Evolutionary conservation across 2,888 invertebrate genomes (phyloP).

Genomic region (Drosophila cognata): DNA sequence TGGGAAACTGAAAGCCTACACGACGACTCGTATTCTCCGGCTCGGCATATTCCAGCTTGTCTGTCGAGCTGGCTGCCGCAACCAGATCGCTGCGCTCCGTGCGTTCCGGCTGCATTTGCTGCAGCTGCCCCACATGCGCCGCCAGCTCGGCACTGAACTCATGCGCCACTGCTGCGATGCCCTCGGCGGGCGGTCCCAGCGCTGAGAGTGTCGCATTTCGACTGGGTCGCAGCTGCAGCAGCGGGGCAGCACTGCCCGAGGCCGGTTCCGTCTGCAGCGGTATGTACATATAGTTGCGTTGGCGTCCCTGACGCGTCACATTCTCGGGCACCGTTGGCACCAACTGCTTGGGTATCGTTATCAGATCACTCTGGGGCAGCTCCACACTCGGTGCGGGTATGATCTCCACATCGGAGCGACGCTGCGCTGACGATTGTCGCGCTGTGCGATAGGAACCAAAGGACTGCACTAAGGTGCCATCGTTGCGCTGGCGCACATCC

Average conservation of each 20-base stretch:
- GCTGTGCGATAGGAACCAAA: conserved; percentile 83
- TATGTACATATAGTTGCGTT: conserved; percentile 83
- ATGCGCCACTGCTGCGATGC: conserved; percentile 70
- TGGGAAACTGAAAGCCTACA: conserved; percentile 84
- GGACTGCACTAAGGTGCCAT: conserved; percentile 82
- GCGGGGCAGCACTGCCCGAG: conserved; percentile 40
- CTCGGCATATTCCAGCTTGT: conserved; percentile 70
- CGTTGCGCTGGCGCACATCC: conserved; percentile 79
- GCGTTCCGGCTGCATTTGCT: conserved; percentile 58
- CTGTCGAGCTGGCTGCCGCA: conserved; percentile 56
- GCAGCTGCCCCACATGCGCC: conserved; percentile 20
- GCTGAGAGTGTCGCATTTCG: conserved; percentile 76
- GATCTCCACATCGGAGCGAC: conserved; percentile 80
- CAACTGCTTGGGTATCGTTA: conserved; percentile 80
- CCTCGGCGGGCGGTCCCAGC: conserved; percentile 80
- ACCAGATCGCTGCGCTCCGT: conserved; percentile 79
- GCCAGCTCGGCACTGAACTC: conserved; percentile 75
- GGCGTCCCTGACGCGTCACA: conserved; percentile 70
- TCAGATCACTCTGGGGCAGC: conserved; percentile 71
- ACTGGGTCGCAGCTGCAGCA: conserved; percentile 72
- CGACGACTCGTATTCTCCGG: conserved; percentile 83
- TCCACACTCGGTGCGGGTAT: conserved; percentile 77
- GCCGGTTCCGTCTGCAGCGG: conserved; percentile 72
- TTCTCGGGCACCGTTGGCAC: conserved; percentile 77
- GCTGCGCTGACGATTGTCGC: conserved; percentile 61